Evolutionary conservation across 2,888 invertebrate species (phyloP), one percentile per base, ranked within the genome.

Genomic region (Zonitis immaculata): DNA sequence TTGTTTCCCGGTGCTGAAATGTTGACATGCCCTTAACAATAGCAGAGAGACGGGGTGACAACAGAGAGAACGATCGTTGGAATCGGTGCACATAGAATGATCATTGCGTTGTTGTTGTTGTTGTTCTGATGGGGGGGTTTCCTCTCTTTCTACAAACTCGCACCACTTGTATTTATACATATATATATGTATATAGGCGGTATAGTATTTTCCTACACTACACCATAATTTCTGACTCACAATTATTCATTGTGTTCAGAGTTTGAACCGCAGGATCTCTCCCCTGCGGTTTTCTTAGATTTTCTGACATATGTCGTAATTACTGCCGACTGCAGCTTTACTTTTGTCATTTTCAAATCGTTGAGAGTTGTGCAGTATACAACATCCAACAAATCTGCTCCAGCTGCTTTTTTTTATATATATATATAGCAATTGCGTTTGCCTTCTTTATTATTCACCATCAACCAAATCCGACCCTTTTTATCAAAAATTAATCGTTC

Each of bases 271-370:
- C 69, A 70, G 69, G 69, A 68, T 64, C 64, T 68, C 69, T 69
- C 72, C 72, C 72, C 71, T 69, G 70, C 64, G 72, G 69, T 71
- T 71, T 71, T 69, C 69, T 70, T 66, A 68, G 67, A 71, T 71
- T 71, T 71, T 67, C 70, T 67, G 67, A 68, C 72, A 72, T 72
- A 72, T 72, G 72, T 70, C 70, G 69, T 70, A 69, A 71, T 72
- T 71, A 70, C 62, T 62, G 62, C 60, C 64, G 61, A 56, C 56
- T 61, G 51, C 52, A 55, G 55, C 52, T 51, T 57, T 57, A 55
- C 59, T 56, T 22, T 56, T 53, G 58, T 57, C 57, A 57, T n/a
- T 58, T 52, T 53, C 56, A 58, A 59, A 66, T 61, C 59, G 63
- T 65, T n/a, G n/a, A n/a, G n/a, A n/a, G n/a, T n/a, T n/a, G n/a